Conservation (phyloP, 2,888 invertebrate genomes). For the Drosophila robusta region DNA sequence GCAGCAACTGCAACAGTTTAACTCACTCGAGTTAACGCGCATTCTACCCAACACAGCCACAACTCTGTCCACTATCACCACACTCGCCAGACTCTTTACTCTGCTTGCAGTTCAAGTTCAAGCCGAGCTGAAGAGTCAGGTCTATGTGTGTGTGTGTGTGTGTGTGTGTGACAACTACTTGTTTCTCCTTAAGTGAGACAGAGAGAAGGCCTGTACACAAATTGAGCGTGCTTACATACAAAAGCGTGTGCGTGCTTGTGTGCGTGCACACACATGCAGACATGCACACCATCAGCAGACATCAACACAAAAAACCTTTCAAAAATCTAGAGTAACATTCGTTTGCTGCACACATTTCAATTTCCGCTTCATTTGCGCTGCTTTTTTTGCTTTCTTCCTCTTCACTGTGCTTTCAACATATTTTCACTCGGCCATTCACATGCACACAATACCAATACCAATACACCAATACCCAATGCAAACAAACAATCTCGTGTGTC, state of each 20-base stretch:
- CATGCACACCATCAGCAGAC: slow-evolving; percentile 29
- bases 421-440: slow-evolving; percentile 33
- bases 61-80: not conserved
- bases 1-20: slow-evolving; percentile 17
- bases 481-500: slow-evolving; percentile 6
- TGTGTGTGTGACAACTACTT: slow-evolving; percentile 10
- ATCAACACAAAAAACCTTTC: slow-evolving; percentile 73
- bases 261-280: not conserved
- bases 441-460: slow-evolving; percentile 14
- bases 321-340: slow-evolving; percentile 65
- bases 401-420: slow-evolving; percentile 34
- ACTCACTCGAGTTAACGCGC: slow-evolving; percentile 2
- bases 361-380: slow-evolving; percentile 72
- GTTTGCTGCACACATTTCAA: slow-evolving; percentile 66
- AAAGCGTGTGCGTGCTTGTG: not conserved
- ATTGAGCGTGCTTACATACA: slow-evolving; percentile 17
- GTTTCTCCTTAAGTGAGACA: slow-evolving; percentile 22
- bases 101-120: slow-evolving; percentile 35
- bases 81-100: not conserved
- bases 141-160: slow-evolving; percentile 5
- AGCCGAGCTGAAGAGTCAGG: not conserved
- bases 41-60: not conserved
- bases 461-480: not conserved
- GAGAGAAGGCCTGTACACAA: slow-evolving; percentile 26
- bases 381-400: slow-evolving; percentile 22